These are phyloP conservation scores for fruit fly (Drosophila melanogaster) DNA, from an alignment of 1,140 invertebrate genomes.

Conservation along the genomic window DNA sequence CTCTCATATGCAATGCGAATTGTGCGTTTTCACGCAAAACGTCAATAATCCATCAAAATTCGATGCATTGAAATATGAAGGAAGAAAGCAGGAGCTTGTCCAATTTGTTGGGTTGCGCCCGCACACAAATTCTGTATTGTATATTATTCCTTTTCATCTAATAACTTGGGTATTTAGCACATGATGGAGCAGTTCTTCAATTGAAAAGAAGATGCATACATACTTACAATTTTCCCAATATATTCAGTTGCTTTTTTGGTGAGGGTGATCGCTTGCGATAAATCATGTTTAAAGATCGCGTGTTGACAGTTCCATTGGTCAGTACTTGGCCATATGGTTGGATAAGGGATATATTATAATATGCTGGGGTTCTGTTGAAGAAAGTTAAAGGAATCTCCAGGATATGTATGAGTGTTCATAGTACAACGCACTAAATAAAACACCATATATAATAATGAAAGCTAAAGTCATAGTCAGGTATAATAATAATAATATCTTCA, in stretches of 20 bases:
- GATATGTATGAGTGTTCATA: too few species aligned
- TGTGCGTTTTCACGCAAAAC: conserved; percentile 77
- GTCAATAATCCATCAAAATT: conserved; percentile 65
- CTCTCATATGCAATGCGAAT: conserved; percentile 44
- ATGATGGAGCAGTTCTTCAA: conserved; percentile 75
- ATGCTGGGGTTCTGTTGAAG: background rate
- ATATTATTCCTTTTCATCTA: conserved; percentile 37
- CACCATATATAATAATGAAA: background rate
- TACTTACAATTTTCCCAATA: conserved; percentile 16
- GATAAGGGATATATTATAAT: background rate
- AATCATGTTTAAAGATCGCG: conserved; percentile 43
- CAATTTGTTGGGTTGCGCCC: conserved; percentile 73
- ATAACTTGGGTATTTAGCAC: conserved; percentile 62
- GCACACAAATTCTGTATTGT: conserved; percentile 47
- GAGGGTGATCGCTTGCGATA: conserved; percentile 22
- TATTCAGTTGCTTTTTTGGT: conserved; percentile 6
- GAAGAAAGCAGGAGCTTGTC: background rate
- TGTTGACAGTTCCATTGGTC: conserved; percentile 56
- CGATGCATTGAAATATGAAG: background rate
- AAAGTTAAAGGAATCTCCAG: background rate
- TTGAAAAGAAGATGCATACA: background rate
- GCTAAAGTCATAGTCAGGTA: background rate
- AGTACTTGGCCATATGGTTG: conserved; percentile 26
- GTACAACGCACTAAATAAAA: background rate
- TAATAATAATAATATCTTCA: conserved; percentile 36